phyloP scores from a whole-genome alignment of 2,888 invertebrate species.

The Synanthedon tipuliformis region DNA sequence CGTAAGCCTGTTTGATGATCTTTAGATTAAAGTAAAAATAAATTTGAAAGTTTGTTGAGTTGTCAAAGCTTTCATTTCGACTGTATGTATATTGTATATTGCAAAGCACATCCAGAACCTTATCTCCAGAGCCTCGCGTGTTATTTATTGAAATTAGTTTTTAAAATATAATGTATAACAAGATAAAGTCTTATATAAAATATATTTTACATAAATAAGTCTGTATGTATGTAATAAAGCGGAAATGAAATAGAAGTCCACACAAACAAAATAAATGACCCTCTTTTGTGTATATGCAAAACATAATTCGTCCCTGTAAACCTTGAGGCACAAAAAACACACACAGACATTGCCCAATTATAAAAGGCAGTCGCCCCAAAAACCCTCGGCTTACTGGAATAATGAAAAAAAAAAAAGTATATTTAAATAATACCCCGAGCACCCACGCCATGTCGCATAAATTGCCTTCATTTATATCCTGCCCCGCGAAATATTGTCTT shows the following conservation, averaged over 20 bases:
- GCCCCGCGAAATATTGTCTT: constrained; percentile 69
- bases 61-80: too few relatives aligned
- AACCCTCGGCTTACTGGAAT: constrained; percentile 44
- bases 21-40: too few relatives aligned
- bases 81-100: too few relatives aligned
- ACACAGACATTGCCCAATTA: constrained; percentile 44
- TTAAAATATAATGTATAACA: too few relatives aligned
- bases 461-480: constrained; percentile 70
- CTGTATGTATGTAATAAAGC: neutral
- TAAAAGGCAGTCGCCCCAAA: constrained; percentile 51
- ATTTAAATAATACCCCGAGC: constrained; percentile 62
- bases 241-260: neutral
- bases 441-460: constrained; percentile 63
- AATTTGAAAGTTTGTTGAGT: too few relatives aligned
- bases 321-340: constrained; percentile 23
- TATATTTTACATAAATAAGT: too few relatives aligned
- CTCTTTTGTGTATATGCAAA: constrained; percentile 39
- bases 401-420: constrained; percentile 36
- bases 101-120: too few relatives aligned
- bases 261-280: neutral
- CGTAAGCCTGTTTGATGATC: too few relatives aligned
- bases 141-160: too few relatives aligned
- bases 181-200: too few relatives aligned
- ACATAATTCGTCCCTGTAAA: constrained; percentile 35
- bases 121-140: too few relatives aligned